Conservation (phyloP, 2,113 vertebrate genomes). For the Mobula birostris region DNA sequence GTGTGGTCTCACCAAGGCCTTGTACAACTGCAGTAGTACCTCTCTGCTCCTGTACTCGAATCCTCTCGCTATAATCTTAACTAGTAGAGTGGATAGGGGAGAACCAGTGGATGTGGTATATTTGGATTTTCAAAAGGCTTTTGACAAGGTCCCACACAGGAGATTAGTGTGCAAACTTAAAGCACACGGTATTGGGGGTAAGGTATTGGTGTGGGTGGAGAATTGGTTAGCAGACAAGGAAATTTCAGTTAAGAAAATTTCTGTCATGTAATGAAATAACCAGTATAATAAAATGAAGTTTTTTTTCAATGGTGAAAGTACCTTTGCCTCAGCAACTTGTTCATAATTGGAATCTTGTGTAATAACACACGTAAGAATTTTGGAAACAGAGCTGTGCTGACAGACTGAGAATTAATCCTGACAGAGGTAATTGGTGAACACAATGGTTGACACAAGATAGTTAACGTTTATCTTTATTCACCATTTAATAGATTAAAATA, state of each 20-base stretch:
- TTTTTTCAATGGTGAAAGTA: not conserved
- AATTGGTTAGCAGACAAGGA: too few relatives aligned
- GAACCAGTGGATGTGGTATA: too few relatives aligned
- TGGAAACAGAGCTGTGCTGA: not conserved
- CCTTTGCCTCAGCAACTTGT: not conserved
- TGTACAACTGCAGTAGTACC: too few relatives aligned
- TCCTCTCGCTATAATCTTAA: too few relatives aligned
- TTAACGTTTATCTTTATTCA: not conserved
- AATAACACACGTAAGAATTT: not conserved
- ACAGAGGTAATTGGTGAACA: not conserved
- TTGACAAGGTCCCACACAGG: too few relatives aligned
- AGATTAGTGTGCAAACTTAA: too few relatives aligned
- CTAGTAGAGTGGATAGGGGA: too few relatives aligned
- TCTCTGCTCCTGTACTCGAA: too few relatives aligned
- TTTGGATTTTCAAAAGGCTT: too few relatives aligned
- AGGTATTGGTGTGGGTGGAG: too few relatives aligned
- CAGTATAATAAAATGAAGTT: not conserved
- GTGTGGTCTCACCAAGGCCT: too few relatives aligned
- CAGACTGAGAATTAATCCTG: not conserved
- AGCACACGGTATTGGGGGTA: too few relatives aligned
- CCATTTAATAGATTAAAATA: not conserved
- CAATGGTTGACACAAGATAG: not conserved
- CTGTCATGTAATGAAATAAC: not conserved
- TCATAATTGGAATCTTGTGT: not conserved
- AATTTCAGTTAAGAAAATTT: not conserved